Conservation (phyloP, 1,140 invertebrate species). For the Lycorma delicatula region DNA sequence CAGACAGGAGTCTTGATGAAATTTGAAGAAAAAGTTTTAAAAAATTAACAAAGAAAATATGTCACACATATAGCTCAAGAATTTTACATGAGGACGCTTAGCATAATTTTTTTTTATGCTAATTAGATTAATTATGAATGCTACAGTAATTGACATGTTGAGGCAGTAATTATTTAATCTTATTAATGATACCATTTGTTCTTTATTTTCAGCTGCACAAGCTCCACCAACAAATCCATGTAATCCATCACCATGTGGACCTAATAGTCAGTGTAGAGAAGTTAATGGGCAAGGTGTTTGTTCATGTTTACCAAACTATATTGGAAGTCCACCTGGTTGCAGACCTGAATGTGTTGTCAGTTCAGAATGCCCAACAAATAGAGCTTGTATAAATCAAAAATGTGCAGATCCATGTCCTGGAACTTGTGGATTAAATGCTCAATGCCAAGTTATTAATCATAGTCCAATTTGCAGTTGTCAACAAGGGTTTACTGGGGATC, state of each 20-base stretch:
- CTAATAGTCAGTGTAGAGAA: slow-evolving; percentile 46
- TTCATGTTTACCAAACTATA: slow-evolving; percentile 45
- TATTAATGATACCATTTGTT: slow-evolving; percentile 37
- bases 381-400: slow-evolving; percentile 48
- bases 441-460: slow-evolving; percentile 40
- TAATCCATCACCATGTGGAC: slow-evolving; percentile 46
- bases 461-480: slow-evolving; percentile 42
- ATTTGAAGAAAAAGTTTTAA: too few relatives aligned
- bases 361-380: slow-evolving; percentile 43
- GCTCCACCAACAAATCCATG: slow-evolving; percentile 35
- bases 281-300: slow-evolving; percentile 46
- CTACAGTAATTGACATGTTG: too few relatives aligned
- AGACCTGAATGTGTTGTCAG: slow-evolving; percentile 48
- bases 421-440: slow-evolving; percentile 46
- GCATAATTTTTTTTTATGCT: too few relatives aligned
- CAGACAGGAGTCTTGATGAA: too few relatives aligned
- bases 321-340: slow-evolving; percentile 44
- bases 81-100: too few relatives aligned
- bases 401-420: slow-evolving; percentile 48
- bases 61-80: too few relatives aligned
- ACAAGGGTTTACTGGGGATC: slow-evolving; percentile 29
- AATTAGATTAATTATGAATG: too few relatives aligned
- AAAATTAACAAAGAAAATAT: too few relatives aligned
- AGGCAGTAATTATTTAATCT: too few relatives aligned
- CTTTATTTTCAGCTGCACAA: slow-evolving; percentile 32